Evolutionary conservation across 1,140 invertebrate species (phyloP), one percentile per base, ranked within the genome.

Genomic region (Heliconius hermathena): DNA sequence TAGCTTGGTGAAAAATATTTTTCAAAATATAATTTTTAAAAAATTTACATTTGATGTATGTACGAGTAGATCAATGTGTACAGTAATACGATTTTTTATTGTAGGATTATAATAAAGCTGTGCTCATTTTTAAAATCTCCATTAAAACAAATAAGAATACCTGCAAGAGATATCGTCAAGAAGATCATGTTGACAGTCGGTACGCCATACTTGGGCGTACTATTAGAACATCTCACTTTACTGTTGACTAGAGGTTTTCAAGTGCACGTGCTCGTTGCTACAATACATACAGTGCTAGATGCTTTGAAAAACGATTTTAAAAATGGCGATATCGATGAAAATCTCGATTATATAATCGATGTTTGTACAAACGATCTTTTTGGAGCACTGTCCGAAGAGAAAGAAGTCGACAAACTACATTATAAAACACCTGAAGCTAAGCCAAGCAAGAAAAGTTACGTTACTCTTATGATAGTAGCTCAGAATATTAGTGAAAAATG

Each of bases 181-280:
- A 98, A 98, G 92, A 98, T 99, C 36, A 97, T 99, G 96, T 85
- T 96, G 2, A 96, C 97, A 1, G 94, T 99, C 1, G 99, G 99
- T 1, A 96, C 98, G 0, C 93, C 95, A 22, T 98, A 98, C 91
- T 95, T 99, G 79, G 95, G 96, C 29, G 94, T 97, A 87, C 92
- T 99, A 11, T 90, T 99, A 6, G 96, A 96, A 77, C 98, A 99
- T 93, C 96, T 99, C 87, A 97, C 96, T 66, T 94, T 97, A 20
- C 92, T 98, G 9, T 95, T 99, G 73, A 98, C 96, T 0, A 96
- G 97, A 90, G 99, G 99, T 13, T 99, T 98, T 88, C 98, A 99
- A 95, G 96, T 99, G 26, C 99, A 99, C 87, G 98, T 99, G 0
- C 95, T 99, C 20, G 97, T 97, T 4, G 99, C 96, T 81, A 99